A percentile compares a stretch with the other conserved stretches of the same genome.
Conservation (phyloP, 53 echinoderm and acorn worm species). For the Arbacia lixula region DNA sequence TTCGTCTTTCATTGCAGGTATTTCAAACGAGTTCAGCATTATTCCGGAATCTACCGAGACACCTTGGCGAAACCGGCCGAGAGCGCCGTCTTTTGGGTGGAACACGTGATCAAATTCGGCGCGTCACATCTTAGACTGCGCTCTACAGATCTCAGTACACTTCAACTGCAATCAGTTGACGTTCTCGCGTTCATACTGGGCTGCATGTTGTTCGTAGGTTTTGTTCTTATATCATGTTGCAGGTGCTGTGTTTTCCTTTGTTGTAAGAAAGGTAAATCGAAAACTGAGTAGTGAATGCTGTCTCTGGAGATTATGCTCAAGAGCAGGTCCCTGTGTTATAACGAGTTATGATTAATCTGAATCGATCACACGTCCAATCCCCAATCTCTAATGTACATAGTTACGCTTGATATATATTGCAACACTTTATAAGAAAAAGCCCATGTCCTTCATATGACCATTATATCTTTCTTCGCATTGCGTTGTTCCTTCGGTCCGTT, state of each 20-base stretch:
- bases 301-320: too few relatives aligned
- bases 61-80: not conserved
- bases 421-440: too few relatives aligned
- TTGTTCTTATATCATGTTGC: not conserved
- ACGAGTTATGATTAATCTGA: too few relatives aligned
- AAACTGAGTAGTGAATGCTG: too few relatives aligned
- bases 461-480: too few relatives aligned
- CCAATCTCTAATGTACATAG: too few relatives aligned
- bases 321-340: too few relatives aligned
- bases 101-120: slow-evolving; percentile 36
- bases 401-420: too few relatives aligned
- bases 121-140: slow-evolving; percentile 18
- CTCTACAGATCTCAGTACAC: slow-evolving; percentile 7
- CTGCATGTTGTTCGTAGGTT: not conserved
- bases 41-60: slow-evolving; percentile 4
- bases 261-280: too few relatives aligned
- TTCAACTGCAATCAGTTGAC: slow-evolving; percentile 35
- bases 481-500: too few relatives aligned
- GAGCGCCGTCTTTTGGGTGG: slow-evolving; percentile 22
- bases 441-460: too few relatives aligned
- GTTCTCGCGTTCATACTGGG: slow-evolving; percentile 22
- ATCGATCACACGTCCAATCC: too few relatives aligned
- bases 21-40: not conserved
- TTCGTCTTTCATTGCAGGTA: slow-evolving; percentile 23
- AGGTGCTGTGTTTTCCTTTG: slow-evolving; percentile 14